Base-by-base conservation (phyloP, 2,888 invertebrate genomes). In the Meliscaeva auricollis region DNA sequence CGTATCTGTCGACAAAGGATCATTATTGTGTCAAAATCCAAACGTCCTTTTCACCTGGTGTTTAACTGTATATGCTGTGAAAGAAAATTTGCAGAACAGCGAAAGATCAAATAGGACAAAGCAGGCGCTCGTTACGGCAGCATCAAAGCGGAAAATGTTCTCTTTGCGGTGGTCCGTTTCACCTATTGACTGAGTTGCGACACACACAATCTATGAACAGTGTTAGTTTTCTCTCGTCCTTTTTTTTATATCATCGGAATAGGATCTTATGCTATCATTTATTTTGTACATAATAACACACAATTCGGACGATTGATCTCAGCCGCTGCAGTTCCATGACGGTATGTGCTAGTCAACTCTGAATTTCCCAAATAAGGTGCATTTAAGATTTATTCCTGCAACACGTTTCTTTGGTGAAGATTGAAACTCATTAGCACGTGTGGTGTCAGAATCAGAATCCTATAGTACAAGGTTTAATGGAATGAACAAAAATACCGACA, bases 81-180 rank as follows among this genome's bases (percentile, higher is more conserved):
- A 46, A 50, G 50, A 50, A 38, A 66, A 66, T 85, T 80, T 85
- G 88, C 91, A 89, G 90, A 91, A 91, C 91, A 90, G 91, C 91
- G 90, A 89, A 88, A 87, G 88, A 89, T 88, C 87, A 88, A 77
- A 73, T 50, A 76, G 80, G 87, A 90, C 90, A 90, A 90, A 88
- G 81, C 79, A 77, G 87, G 80, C 88, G 87, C 88, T 90, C 89
- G 91, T 90, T 88, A 91, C 91, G 91, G 91, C 90, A 89, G 89
- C 89, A 91, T 91, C 91, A 91, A 91, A 91, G 91, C 89, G 88
- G 89, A 89, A 90, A 90, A 91, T 90, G 88, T 89, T 90, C 91
- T 90, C 89, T 88, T 87, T 90, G 90, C 90, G 91, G 91, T 91
- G 91, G 91, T 91, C 91, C 73, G 72, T 81, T 81, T 60, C 81